Evolutionary conservation across 1,140 invertebrate genomes (phyloP), one percentile per base, ranked within the genome.

Genomic region (Varroa destructor): DNA sequence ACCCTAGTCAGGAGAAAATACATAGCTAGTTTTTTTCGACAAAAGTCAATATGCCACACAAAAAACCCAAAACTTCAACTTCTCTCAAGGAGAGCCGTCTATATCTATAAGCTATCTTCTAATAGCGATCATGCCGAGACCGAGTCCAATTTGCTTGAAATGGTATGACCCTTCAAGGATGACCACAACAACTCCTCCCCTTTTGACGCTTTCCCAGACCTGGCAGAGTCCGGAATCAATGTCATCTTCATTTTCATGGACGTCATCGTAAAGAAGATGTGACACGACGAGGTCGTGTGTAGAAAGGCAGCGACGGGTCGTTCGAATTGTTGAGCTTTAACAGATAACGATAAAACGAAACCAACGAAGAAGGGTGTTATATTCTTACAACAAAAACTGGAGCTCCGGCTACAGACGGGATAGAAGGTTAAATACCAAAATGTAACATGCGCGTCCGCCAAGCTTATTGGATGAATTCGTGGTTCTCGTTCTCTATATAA

Each of bases 241-340:
- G 10, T 40, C 40, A 40, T 40, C 36, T 3, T 67, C 61, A 8
- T 67, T 67, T 40, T 67, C 61, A 37, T 67, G 40, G 40, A 67
- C 61, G 37, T 67, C 61, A 40, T 67, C 61, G 37, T 67, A 67
- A 8, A 14, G 40, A 10, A 67, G 61, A 46, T 67, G 61, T 12
- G 40, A 43, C 8, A 67, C 37, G 37, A 67, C 61, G 2, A 67
- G 61, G 61, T 67, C 61, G 8, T 67, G 14, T 37, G 61, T 67
- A 12, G 40, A 10, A 8, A 67, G 61, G 3, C 14, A 67, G 40
- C 40, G 14, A 14, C 61, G 61, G 1, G 61, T 37, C 12, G 14
- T 37, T 67, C 40, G 14, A 40, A 67, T 46, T 14, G 37, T 67
- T 14, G n/a, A 67, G 14, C 61, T 67, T 12, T 46, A 8, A 67